phyloP scores from a whole-genome alignment of 2,888 invertebrate species.

The Xylota segnis region DNA sequence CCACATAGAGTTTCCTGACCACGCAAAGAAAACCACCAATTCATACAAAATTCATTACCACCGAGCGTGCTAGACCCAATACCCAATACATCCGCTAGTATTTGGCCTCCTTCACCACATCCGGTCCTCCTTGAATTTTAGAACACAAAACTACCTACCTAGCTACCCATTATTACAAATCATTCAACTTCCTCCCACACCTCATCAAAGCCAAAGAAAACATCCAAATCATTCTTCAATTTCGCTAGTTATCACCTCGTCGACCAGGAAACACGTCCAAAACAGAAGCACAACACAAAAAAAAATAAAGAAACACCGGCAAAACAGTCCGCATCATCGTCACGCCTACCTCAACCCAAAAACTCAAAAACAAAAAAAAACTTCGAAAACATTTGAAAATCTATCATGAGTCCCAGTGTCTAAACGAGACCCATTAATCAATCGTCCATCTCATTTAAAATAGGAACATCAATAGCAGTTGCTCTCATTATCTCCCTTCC shows the following conservation, averaged over 20 bases:
- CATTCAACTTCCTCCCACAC: conserved; percentile 41
- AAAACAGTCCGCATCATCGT: conserved; percentile 46
- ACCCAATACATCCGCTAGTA: not conserved
- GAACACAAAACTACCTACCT: not conserved
- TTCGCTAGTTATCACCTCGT: conserved; percentile 64
- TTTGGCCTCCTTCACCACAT: no score
- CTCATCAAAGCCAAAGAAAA: conserved; percentile 35
- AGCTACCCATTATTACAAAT: not conserved
- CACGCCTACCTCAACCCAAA: conserved; percentile 52
- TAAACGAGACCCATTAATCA: conserved; percentile 65
- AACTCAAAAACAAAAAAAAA: not conserved
- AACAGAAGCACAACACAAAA: conserved; percentile 23
- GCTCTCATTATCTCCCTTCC: conserved; percentile 58
- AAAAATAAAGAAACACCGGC: conserved; percentile 9
- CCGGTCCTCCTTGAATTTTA: not conserved
- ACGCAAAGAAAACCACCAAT: conserved; percentile 1
- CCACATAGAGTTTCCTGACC: no score
- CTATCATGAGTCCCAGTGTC: conserved; percentile 34
- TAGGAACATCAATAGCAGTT: conserved; percentile 69
- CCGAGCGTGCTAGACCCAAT: not conserved
- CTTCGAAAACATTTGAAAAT: conserved; percentile 52
- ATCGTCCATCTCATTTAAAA: conserved; percentile 72
- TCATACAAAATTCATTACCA: not conserved
- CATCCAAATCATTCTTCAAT: conserved; percentile 47
- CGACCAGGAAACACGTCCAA: conserved; percentile 1